Evolutionary conservation across 1,140 invertebrate genomes (phyloP), one percentile per base, ranked within the genome.

Genomic region (Procambarus virginalis): DNA sequence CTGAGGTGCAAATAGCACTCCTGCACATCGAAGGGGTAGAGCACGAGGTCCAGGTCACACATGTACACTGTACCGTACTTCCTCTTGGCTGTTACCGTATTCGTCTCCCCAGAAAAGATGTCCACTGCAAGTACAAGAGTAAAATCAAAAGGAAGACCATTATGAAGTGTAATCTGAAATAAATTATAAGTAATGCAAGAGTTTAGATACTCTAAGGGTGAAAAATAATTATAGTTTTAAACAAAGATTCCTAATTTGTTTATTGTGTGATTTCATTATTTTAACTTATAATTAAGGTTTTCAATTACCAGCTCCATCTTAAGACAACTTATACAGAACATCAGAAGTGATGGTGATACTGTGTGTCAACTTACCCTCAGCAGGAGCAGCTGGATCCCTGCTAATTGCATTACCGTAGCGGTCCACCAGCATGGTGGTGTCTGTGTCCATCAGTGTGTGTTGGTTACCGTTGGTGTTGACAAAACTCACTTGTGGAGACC

Each of bases 1-100:
- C 77, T 87, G 85, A 87, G 55, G 46, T 81, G 85, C 85, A 87
- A 81, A n/a, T 64, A 81, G 46, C 85, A 87, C 78, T 80, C 77
- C 78, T 87, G 85, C 4, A 49, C 60, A 58, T 87, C 85, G 64
- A 87, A 87, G n/a, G 85, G 85, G 17, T 87, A 87, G 60, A 87
- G 77, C 34, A 51, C 45, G 34, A 87, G 78, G 68, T 68, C 60
- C 10, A 87, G 64, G 46, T 80, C 60, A 45, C 85, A 87, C 58
- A 80, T 64, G 60, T 49, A 87, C 20, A 60, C 64, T 10, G 78
- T 87, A 17, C 85, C 85, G 77, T 87, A 87, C 48, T 87, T 87
- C 60, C 78, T 64, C 34, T 60, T 45, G 6, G 51, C 49, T 1
- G 60, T 55, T 58, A 87, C 46, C 2, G 76, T 45, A 77, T 87